These are phyloP conservation scores for Agraylea sexmaculata DNA, from an alignment of 1,140 invertebrate genomes.

Conservation along the genomic window DNA sequence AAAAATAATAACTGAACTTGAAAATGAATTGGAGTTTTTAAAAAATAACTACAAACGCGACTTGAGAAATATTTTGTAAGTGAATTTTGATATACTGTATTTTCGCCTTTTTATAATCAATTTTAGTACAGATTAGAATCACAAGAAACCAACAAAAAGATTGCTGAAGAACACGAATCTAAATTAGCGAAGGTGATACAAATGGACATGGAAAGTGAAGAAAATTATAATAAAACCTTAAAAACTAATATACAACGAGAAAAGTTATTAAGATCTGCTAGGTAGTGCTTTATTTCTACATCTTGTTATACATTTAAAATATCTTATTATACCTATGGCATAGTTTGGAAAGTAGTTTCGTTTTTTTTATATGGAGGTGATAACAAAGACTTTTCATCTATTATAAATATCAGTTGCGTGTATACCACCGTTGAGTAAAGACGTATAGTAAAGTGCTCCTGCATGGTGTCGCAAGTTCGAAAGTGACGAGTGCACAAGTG, in stretches of 20 bases:
- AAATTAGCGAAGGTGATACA: conserved; percentile 34
- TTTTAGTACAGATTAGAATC: conserved; percentile 31
- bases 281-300: no score
- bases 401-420: no score
- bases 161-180: conserved; percentile 27
- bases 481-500: no score
- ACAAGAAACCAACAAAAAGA: conserved; percentile 35
- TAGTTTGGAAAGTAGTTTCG: no score
- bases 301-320: no score
- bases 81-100: conserved; percentile 1
- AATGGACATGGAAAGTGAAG: conserved; percentile 28
- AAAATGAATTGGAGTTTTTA: conserved; percentile 28
- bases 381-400: no score
- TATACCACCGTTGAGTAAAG: no score
- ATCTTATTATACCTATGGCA: no score
- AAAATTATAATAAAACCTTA: conserved; percentile 29
- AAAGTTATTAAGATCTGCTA: conserved; percentile 32
- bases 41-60: conserved; percentile 29
- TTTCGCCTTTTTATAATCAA: conserved; percentile 1
- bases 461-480: no score
- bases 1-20: conserved; percentile 27
- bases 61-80: conserved; percentile 37
- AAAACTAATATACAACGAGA: conserved; percentile 30
- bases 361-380: no score
- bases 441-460: no score